Evolutionary conservation across 2,888 invertebrate species (phyloP), one percentile per base, ranked within the genome.

Genomic region (Chrysodeixis includens): DNA sequence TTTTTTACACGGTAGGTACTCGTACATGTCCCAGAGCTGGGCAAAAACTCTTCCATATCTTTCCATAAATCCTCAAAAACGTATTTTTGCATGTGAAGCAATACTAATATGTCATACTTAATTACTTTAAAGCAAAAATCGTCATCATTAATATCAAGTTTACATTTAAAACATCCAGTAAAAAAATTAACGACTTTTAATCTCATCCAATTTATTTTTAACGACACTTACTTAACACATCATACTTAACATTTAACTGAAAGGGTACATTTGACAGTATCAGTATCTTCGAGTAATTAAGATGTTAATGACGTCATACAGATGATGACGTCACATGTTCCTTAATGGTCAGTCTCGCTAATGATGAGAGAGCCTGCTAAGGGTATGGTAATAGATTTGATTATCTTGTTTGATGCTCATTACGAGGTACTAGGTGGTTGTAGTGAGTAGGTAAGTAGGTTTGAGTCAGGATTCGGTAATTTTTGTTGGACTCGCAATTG

Each of bases 221-320:
- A 40, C n/a, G 40, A 40, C 40, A 40, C 12, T 3, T n/a, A 10
- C 32, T 10, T 10, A 32, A 10, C 10, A 32, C 32, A 32, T 8
- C 40, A n/a, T 6, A n/a, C n/a, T n/a, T 40, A 40, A 5, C 14
- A n/a, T n/a, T 40, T n/a, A 40, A 14, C n/a, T 40, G n/a, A 61
- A 58, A 58, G 51, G 16, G 8, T 40, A 18, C 26, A 53, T 46
- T 40, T 32, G 0, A 26, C 26, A 35, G 44, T 68, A 74, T 57
- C 61, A 22, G 52, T 32, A 52, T 30, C 10, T 58, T 72, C 56
- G 0, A 53, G 73, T 60, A 20, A 61, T 61, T 59, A 63, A 18
- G 20, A 26, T 14, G 53, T 59, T 62, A 64, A 77, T 77, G 58
- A 67, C 56, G 68, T 74, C 61, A 73, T 73, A 12, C 54, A 51